A percentile compares a stretch with the other conserved stretches of the same genome.
Evolutionary conservation across 2,797 vertebrate species (phyloP).

Genomic region (Halcyon badia): DNA sequence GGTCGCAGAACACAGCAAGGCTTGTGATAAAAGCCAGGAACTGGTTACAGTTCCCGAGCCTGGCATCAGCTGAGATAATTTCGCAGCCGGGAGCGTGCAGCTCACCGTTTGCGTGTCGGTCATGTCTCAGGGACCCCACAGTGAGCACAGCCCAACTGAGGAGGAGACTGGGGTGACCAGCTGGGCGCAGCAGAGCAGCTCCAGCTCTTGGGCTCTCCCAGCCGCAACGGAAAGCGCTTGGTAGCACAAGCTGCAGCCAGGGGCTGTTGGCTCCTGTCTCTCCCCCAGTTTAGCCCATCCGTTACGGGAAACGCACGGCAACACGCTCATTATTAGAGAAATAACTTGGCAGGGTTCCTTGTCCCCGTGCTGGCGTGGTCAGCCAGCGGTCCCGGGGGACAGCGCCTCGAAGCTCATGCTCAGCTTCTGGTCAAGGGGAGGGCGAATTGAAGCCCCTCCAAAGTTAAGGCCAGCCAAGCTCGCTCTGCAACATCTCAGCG

Average conservation of each 20-base stretch:
- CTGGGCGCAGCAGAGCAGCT: background rate
- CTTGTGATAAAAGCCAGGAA: background rate
- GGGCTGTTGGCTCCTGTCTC: background rate
- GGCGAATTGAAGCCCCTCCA: background rate
- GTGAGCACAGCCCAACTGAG: background rate
- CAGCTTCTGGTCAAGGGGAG: accelerated
- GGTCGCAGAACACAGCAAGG: background rate
- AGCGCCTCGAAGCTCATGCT: accelerated
- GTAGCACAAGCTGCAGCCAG: background rate
- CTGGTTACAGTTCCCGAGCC: background rate
- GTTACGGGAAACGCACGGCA: accelerated
- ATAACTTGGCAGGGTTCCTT: background rate
- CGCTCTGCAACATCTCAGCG: background rate
- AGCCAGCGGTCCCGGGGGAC: background rate
- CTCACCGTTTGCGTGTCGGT: accelerated
- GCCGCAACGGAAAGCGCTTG: accelerated
- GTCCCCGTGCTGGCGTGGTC: accelerated
- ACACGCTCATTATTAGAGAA: accelerated
- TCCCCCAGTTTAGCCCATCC: background rate
- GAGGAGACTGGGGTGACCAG: accelerated
- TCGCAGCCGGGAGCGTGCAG: background rate
- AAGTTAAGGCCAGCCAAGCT: background rate
- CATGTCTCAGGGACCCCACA: background rate
- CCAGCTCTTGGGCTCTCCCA: accelerated
- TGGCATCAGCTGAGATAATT: background rate